Percentiles rank a stretch among this genome's conserved stretches.
These are phyloP conservation scores for Gadopsis marmoratus DNA, from an alignment of 2,797 vertebrate genomes.

Conservation along the genomic window DNA sequence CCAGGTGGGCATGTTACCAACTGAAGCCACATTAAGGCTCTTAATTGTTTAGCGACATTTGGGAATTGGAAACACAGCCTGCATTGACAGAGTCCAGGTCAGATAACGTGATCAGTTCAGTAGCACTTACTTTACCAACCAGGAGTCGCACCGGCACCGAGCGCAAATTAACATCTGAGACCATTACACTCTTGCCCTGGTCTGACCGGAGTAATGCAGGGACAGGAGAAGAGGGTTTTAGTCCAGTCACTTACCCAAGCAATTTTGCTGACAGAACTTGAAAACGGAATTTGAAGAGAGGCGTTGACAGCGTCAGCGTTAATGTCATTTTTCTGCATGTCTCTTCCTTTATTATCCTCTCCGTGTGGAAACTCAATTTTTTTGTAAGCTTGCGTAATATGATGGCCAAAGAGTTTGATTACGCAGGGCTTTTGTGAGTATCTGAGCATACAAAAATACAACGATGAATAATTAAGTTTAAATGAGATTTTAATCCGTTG, in stretches of 20 bases:
- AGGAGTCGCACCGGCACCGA: neutral
- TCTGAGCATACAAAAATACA: neutral
- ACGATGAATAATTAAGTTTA: neutral
- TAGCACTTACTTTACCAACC: neutral
- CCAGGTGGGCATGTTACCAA: constrained; percentile 2
- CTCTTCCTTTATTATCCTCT: neutral
- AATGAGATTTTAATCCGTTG: neutral
- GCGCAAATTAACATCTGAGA: neutral
- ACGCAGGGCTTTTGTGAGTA: neutral
- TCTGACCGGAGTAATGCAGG: constrained; percentile 26
- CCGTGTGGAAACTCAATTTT: neutral
- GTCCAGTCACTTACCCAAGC: neutral
- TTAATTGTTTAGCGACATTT: constrained; percentile 40
- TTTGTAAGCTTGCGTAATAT: neutral
- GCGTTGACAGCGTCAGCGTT: constrained; percentile 1
- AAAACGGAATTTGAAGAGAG: constrained; percentile 28
- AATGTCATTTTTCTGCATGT: neutral
- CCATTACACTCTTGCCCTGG: neutral
- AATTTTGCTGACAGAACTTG: constrained; percentile 24
- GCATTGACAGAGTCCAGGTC: constrained; percentile 12
- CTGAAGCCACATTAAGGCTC: constrained; percentile 25
- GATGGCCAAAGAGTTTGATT: neutral
- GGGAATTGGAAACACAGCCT: constrained; percentile 7
- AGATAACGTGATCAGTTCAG: constrained; percentile 31
- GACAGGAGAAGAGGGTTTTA: constrained; percentile 33